These are phyloP conservation scores for Drosophila varians DNA, from an alignment of 1,140 invertebrate species.

Conservation along the genomic window DNA sequence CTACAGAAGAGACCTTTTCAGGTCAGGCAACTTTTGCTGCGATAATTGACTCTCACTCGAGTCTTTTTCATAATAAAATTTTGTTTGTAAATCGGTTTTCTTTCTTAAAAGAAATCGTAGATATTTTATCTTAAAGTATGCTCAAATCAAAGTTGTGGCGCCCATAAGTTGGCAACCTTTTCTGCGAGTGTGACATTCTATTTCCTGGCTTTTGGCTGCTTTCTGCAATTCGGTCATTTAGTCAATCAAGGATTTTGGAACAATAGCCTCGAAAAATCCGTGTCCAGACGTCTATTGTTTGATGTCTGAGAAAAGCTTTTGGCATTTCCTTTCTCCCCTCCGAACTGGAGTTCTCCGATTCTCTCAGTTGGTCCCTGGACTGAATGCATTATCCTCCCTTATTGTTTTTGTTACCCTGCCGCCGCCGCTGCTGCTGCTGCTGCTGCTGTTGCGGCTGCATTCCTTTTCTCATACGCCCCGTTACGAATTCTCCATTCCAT, in stretches of 20 bases:
- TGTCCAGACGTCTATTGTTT: constrained; percentile 46
- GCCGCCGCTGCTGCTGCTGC: too few species aligned
- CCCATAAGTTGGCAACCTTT: background rate
- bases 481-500: constrained; percentile 24
- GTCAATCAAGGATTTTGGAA: constrained; percentile 50
- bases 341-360: background rate
- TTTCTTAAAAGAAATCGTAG: too few species aligned
- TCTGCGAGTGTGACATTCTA: background rate
- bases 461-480: constrained; percentile 14
- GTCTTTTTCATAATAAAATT: background rate
- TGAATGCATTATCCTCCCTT: constrained; percentile 39
- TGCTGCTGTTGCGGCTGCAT: constrained; percentile 1
- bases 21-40: constrained; percentile 44
- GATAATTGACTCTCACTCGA: background rate
- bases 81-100: background rate
- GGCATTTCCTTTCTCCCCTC: background rate
- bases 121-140: too few species aligned
- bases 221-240: constrained; percentile 40
- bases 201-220: constrained; percentile 17
- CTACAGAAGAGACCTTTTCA: constrained; percentile 12
- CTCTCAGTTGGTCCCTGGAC: constrained; percentile 1
- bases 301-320: constrained; percentile 23
- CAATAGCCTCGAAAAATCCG: constrained; percentile 23
- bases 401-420: constrained; percentile 13
- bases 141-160: background rate